Evolutionary conservation across 2,797 vertebrate genomes (phyloP).

Genomic region (Trichosurus vulpecula): DNA sequence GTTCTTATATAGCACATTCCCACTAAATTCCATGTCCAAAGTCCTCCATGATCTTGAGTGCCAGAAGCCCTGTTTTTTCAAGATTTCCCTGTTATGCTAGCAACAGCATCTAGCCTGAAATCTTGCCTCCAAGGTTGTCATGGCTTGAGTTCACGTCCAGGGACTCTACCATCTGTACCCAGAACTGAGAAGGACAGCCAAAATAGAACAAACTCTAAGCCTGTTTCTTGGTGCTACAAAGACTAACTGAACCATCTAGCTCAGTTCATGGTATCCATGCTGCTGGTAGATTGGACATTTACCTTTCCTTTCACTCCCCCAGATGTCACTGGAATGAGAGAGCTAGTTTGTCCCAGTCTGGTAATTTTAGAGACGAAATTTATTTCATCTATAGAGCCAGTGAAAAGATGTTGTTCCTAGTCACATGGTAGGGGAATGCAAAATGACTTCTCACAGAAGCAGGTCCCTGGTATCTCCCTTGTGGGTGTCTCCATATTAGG

Average conservation of each 20-base stretch:
- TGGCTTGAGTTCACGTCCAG: background rate
- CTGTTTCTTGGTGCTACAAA: background rate
- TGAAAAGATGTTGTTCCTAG: background rate
- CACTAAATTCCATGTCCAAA: background rate
- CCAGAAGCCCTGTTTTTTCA: background rate
- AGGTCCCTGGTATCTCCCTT: background rate
- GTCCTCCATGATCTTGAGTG: background rate
- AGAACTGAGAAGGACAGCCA: background rate
- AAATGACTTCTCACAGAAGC: background rate
- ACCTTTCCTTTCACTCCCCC: background rate
- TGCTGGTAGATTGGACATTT: background rate
- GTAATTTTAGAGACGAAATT: background rate
- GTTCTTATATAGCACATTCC: background rate
- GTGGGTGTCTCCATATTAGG: background rate
- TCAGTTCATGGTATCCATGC: background rate
- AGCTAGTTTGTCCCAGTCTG: background rate
- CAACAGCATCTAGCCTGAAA: background rate
- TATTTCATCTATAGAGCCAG: background rate
- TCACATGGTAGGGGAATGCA: background rate
- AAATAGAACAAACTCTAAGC: background rate
- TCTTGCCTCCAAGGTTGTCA: background rate
- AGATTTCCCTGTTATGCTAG: background rate
- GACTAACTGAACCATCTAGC: background rate
- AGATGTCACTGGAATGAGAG: background rate
- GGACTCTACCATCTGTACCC: background rate